These are phyloP conservation scores for Brachypalpus laphriformis DNA, from an alignment of 2,888 invertebrate species.

Conservation along the genomic window DNA sequence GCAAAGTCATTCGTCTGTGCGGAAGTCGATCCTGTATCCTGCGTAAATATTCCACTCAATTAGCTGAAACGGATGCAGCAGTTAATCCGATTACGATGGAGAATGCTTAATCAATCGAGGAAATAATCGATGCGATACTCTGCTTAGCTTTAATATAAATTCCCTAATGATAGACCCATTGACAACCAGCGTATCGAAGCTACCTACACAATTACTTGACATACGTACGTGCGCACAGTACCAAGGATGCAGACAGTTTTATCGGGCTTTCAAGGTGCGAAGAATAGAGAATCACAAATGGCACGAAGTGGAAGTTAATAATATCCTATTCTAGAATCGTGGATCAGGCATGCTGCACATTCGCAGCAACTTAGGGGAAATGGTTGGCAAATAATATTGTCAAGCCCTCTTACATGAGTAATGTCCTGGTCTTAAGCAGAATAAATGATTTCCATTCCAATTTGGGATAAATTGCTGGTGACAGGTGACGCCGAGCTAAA, in stretches of 20 bases:
- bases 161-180: constrained; percentile 30
- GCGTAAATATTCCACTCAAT: constrained; percentile 42
- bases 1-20: constrained; percentile 32
- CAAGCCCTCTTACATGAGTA: not conserved
- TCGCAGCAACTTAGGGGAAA: not conserved
- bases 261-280: not conserved
- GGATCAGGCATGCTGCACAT: not conserved
- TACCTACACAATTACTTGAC: constrained; percentile 1
- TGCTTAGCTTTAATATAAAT: constrained; percentile 22
- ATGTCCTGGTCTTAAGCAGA: constrained; percentile 11
- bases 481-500: constrained; percentile 27
- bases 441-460: constrained; percentile 13
- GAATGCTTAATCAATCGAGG: constrained; percentile 36
- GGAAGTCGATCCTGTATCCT: constrained; percentile 15
- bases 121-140: constrained; percentile 37
- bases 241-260: not conserved
- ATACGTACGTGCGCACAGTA: not conserved
- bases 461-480: constrained; percentile 14
- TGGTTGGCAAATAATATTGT: constrained; percentile 11
- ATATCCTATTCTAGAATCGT: constrained; percentile 15
- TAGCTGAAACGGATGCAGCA: constrained; percentile 42
- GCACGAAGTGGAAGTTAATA: constrained; percentile 20
- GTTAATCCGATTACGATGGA: constrained; percentile 24
- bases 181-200: constrained; percentile 11
- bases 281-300: not conserved